Conservation (phyloP, 2,113 vertebrate species). For the Maylandia zebra region DNA sequence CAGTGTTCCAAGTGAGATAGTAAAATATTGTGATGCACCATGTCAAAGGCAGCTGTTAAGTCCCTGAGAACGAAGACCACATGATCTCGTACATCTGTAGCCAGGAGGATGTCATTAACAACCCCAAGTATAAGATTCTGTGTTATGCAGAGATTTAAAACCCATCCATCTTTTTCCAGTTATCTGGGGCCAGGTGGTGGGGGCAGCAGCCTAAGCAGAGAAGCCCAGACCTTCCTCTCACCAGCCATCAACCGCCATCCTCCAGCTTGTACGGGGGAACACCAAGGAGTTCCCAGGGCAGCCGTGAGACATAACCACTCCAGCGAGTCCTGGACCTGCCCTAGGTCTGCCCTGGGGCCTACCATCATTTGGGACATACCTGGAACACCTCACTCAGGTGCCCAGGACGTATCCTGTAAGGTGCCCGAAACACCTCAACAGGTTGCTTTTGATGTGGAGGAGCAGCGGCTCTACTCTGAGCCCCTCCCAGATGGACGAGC, state of each 20-base stretch:
- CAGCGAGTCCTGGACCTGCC: not conserved
- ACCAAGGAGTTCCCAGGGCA: not conserved
- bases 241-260: not conserved
- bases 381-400: not conserved
- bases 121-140: not conserved
- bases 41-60: not conserved
- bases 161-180: not conserved
- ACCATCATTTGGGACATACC: not conserved
- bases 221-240: not conserved
- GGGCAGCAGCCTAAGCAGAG: not conserved
- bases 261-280: not conserved
- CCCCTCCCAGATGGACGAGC: not conserved
- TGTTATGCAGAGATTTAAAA: not conserved
- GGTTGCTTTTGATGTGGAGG: not conserved
- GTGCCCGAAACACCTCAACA: not conserved
- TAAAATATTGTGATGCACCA: not conserved
- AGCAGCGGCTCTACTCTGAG: not conserved
- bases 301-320: not conserved
- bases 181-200: not conserved
- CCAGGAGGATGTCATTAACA: not conserved
- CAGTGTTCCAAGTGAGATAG: not conserved
- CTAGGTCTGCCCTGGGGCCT: not conserved
- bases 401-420: not conserved
- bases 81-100: not conserved
- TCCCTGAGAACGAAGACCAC: not conserved